Conservation (phyloP, 2,797 vertebrate species). For the Enteromius thamalakanensis region DNA sequence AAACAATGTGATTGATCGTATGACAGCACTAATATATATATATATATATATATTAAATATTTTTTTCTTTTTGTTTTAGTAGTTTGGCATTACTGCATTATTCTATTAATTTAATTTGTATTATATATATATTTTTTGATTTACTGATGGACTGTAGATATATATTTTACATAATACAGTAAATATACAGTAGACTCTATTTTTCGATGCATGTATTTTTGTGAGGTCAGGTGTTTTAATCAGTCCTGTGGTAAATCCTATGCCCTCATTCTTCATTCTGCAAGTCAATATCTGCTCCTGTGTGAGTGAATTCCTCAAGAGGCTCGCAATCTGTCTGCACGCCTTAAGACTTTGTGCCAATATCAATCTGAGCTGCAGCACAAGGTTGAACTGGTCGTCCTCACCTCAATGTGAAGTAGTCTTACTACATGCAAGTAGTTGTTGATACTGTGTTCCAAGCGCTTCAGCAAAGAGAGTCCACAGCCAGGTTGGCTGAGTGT, state of each 20-base stretch:
- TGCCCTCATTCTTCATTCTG: neutral
- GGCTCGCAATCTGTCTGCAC: neutral
- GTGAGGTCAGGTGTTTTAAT: neutral
- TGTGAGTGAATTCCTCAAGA: conserved; percentile 1
- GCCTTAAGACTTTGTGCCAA: neutral
- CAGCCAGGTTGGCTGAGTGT: conserved; percentile 62
- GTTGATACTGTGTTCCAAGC: conserved; percentile 71
- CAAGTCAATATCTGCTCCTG: neutral
- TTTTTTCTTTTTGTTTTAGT: too few relatives aligned
- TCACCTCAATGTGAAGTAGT: conserved; percentile 70
- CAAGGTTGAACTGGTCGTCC: conserved; percentile 22
- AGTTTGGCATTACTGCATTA: neutral
- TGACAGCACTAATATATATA: too few relatives aligned
- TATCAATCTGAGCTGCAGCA: conserved; percentile 1
- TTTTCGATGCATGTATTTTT: neutral
- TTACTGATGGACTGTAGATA: neutral
- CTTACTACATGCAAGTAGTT: conserved; percentile 74
- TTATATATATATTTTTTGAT: neutral
- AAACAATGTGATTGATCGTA: too few relatives aligned
- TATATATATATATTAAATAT: too few relatives aligned
- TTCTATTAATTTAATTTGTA: neutral
- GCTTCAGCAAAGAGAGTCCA: conserved; percentile 63
- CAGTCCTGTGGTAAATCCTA: neutral
- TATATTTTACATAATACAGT: neutral
- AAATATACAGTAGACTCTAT: neutral